Percentiles rank a stretch among this genome's conserved stretches.
Evolutionary conservation across 2,797 vertebrate species (phyloP).

Genomic region (Coccyzus lansbergi): DNA sequence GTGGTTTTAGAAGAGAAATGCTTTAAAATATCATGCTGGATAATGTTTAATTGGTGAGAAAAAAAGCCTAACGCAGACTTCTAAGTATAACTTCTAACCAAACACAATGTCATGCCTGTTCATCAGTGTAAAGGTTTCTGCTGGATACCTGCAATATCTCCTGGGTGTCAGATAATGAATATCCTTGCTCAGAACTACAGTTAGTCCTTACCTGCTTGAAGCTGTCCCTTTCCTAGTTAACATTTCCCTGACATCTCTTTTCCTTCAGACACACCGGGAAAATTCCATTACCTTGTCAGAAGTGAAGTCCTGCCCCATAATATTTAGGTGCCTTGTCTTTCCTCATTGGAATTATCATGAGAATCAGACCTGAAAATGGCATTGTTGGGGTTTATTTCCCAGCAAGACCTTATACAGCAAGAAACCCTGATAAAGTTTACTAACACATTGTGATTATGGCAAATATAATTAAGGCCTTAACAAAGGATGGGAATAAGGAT

Average conservation of each 20-base stretch:
- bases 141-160: background rate
- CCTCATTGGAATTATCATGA: background rate
- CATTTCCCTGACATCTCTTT: background rate
- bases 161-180: background rate
- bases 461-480: background rate
- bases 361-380: background rate
- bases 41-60: background rate
- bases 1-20: accelerated
- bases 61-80: background rate
- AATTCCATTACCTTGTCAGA: background rate
- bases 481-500: background rate
- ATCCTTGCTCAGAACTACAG: background rate
- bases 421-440: background rate
- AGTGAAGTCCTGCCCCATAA: background rate
- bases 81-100: background rate
- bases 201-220: background rate
- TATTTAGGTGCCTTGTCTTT: background rate
- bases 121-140: background rate
- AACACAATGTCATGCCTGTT: background rate
- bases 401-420: background rate
- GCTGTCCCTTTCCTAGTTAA: background rate
- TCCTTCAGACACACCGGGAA: background rate
- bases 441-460: background rate
- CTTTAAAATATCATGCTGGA: background rate
- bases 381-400: accelerated